Evolutionary conservation across 2,113 vertebrate genomes (phyloP), one percentile per base, ranked within the genome.

Genomic region (Ariopsis seemanni): DNA sequence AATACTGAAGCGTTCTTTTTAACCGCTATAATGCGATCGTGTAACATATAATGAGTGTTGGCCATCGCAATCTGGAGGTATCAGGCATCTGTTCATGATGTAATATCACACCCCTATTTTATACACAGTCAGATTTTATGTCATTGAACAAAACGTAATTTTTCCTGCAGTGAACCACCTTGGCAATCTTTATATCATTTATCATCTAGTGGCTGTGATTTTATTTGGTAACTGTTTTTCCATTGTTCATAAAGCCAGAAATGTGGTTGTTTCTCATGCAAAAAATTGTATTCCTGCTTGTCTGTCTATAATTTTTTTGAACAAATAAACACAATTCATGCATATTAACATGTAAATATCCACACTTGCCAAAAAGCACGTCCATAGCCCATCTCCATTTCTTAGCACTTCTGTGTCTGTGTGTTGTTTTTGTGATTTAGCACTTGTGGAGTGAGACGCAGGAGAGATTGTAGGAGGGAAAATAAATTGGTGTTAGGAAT

Each of bases 371-470:
- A 53, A 34, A 34, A 79, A 74, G 52, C 85, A 80, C 48, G 20
- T 62, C 8, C 27, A 53, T 27, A 86, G 60, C 9, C 79, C 55
- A 50, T 58, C 17, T 82, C 50, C 17, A 52, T 85, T 86, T 86
- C 57, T 79, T 53, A 86, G 48, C 75, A 80, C 60, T 67, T 86
- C 60, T 55, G 15, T 63, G 80, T 83, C 5, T 58, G 15, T 83
- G 75, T 75, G 80, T 62, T 72, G 58, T 75, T 82, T 82, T 57
- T 87, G 53, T 74, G 42, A 83, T 82, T 82, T 87, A 82, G 53
- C 67, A 74, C 78, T 82, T 72, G 65, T 67, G 53, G 65, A 82
- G 30, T 80, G 22, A 72, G 80, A 75, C 42, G 53, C 62, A 88
- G 14, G 22, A 88, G 72, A 84, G 67, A 10, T 69, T 75, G 25